Conservation (phyloP, 2,113 vertebrate genomes). For the Gymnogyps californianus region DNA sequence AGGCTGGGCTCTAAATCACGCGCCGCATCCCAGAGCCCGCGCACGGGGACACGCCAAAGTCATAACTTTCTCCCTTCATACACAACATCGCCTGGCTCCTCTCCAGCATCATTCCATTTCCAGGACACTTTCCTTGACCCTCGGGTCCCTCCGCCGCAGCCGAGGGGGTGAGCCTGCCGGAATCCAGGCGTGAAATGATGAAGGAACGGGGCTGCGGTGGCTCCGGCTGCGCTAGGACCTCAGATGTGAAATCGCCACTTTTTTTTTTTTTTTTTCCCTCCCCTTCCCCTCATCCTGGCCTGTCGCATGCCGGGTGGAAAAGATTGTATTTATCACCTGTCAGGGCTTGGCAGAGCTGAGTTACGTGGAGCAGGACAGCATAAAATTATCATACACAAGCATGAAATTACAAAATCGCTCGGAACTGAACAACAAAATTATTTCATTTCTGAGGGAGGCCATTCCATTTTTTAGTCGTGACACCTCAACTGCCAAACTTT, state of each 20-base stretch:
- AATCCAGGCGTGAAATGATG: conserved; percentile 86
- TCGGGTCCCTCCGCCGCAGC: conserved; percentile 25
- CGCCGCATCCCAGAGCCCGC: background rate
- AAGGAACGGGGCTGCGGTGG: conserved; percentile 52
- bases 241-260: conserved; percentile 69
- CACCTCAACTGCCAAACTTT: conserved; percentile 85
- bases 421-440: conserved; percentile 99
- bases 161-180: conserved; percentile 50
- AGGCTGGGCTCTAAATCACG: conserved; percentile 38
- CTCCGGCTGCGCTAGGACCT: conserved; percentile 72
- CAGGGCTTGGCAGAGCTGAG: conserved; percentile 98
- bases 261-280: background rate
- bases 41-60: background rate
- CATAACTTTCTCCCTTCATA: background rate
- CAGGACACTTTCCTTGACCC: conserved; percentile 65
- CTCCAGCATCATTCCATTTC: conserved; percentile 45
- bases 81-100: background rate
- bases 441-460: conserved; percentile 90
- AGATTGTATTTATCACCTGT: conserved; percentile 99
- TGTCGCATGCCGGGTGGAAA: conserved; percentile 89
- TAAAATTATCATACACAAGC: conserved; percentile 99
- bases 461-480: conserved; percentile 90
- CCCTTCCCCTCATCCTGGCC: conserved; percentile 74
- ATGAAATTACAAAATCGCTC: conserved; percentile 99
- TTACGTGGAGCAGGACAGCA: conserved; percentile 99